A percentile compares a stretch with the other conserved stretches of the same genome.
Evolutionary conservation across 1,140 invertebrate species (phyloP).

Genomic region (Papilio aristodemus): DNA sequence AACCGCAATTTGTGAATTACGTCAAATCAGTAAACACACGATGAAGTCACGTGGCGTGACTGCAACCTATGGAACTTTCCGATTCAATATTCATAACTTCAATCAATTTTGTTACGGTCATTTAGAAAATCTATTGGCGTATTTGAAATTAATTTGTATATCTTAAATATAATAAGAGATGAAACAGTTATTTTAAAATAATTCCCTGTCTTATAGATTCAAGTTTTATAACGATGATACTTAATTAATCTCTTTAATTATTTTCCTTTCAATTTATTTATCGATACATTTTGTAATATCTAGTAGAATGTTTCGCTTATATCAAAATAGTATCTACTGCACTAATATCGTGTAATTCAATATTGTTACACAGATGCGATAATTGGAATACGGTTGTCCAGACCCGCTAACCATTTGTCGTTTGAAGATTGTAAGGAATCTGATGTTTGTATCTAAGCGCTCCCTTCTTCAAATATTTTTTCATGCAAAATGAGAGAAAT

Average conservation of each 20-base stretch:
- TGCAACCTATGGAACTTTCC: background rate
- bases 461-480: background rate
- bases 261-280: too few relatives aligned
- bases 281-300: too few relatives aligned
- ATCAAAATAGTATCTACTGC: too few relatives aligned
- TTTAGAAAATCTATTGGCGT: background rate
- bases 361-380: background rate
- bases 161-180: too few relatives aligned
- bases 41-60: background rate
- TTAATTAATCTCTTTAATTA: too few relatives aligned
- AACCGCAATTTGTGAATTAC: background rate
- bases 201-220: too few relatives aligned
- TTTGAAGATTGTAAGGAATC: too few relatives aligned
- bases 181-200: too few relatives aligned
- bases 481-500: background rate
- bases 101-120: background rate
- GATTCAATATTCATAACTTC: background rate
- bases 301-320: too few relatives aligned
- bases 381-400: background rate
- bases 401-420: background rate
- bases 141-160: too few relatives aligned
- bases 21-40: background rate
- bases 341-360: background rate
- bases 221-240: too few relatives aligned
- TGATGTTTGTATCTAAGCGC: too few relatives aligned